phyloP scores from a whole-genome alignment of 2,113 vertebrate genomes.

The Dendropsophus ebraccatus region DNA sequence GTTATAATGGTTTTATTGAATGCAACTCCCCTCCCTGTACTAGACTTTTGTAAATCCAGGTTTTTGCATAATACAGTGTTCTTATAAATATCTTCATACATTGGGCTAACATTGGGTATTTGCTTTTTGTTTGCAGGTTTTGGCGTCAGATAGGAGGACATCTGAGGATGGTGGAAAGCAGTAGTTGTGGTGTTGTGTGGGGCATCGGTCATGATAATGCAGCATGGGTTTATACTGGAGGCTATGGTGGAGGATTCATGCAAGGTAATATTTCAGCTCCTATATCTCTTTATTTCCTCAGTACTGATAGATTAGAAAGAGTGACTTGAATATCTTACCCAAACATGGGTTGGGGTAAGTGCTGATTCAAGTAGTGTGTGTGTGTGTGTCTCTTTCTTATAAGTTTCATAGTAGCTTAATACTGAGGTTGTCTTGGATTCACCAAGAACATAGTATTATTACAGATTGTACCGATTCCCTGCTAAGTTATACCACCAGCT shows the following conservation, averaged over 20 bases:
- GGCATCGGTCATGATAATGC: constrained; percentile 91
- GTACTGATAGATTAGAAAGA: no score
- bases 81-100: not conserved
- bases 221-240: constrained; percentile 88
- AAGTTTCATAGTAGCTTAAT: no score
- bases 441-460: no score
- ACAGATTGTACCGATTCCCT: no score
- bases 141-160: constrained; percentile 96
- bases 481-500: no score
- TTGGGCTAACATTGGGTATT: not conserved
- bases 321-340: no score
- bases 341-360: no score
- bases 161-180: constrained; percentile 85
- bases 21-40: not conserved
- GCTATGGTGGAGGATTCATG: constrained; percentile 88
- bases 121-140: constrained; percentile 77
- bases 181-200: constrained; percentile 88
- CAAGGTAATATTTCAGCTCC: constrained; percentile 90
- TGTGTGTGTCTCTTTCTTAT: no score
- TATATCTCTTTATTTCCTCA: no score
- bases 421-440: no score
- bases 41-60: not conserved
- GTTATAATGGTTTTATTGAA: no score
- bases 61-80: not conserved
- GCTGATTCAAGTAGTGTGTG: no score